Percentiles rank a stretch among this genome's conserved stretches.
phyloP scores from a whole-genome alignment of 2,888 invertebrate genomes.

The Morpho helenor region DNA sequence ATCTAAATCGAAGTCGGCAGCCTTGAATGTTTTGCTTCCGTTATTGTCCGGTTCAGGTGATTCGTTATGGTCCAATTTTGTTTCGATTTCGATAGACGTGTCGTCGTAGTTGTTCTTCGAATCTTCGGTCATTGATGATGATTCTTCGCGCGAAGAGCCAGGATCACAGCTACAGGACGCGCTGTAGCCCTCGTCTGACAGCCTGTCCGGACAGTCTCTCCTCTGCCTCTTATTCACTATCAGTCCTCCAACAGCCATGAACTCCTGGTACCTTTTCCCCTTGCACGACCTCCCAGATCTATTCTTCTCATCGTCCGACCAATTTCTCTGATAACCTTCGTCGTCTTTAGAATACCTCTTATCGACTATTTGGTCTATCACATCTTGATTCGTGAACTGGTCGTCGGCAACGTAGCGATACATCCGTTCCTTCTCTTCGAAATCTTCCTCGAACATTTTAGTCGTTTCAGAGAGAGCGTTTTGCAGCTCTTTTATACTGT shows the following conservation, averaged over 20 bases:
- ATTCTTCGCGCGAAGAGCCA: conserved; percentile 49
- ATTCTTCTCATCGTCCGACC: conserved; percentile 73
- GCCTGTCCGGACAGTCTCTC: conserved; percentile 55
- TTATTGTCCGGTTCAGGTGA: conserved; percentile 69
- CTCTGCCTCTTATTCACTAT: conserved; percentile 76
- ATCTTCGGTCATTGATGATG: conserved; percentile 44
- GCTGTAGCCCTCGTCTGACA: conserved; percentile 57
- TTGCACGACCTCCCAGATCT: conserved; percentile 88
- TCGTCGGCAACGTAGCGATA: conserved; percentile 50
- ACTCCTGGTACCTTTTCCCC: conserved; percentile 92
- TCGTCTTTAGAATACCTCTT: conserved; percentile 80
- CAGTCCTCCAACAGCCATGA: conserved; percentile 88
- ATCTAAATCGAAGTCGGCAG: conserved; percentile 90
- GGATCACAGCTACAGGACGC: conserved; percentile 65
- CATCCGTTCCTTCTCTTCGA: conserved; percentile 47
- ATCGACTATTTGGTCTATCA: conserved; percentile 75
- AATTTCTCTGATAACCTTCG: conserved; percentile 64
- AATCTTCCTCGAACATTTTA: conserved; percentile 64
- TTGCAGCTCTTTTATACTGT: conserved; percentile 64
- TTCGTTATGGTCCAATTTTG: conserved; percentile 48
- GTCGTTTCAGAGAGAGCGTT: conserved; percentile 70
- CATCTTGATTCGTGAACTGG: conserved; percentile 68
- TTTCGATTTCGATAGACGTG: conserved; percentile 45
- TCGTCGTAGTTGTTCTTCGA: conserved; percentile 40
- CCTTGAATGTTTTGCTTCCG: conserved; percentile 74